phyloP scores from a whole-genome alignment of 2,888 invertebrate genomes.

The Lagria hirta region DNA sequence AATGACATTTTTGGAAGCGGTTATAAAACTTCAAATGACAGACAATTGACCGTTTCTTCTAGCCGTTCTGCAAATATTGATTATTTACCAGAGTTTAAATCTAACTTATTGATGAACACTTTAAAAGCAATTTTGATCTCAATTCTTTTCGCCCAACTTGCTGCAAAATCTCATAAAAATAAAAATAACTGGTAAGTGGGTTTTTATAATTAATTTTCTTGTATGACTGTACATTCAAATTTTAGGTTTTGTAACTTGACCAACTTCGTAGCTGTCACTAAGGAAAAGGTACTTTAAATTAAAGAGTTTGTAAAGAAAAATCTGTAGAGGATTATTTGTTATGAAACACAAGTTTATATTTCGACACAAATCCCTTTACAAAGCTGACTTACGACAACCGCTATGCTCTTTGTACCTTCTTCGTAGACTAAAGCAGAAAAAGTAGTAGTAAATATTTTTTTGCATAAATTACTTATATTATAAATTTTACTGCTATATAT shows the following conservation, averaged over 20 bases:
- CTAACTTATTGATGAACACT: constrained; percentile 9
- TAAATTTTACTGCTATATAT: constrained; percentile 2
- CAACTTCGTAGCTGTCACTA: constrained; percentile 26
- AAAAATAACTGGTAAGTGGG: constrained; percentile 22
- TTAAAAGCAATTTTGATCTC: constrained; percentile 13
- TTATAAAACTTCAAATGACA: constrained; percentile 4
- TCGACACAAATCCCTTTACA: constrained; percentile 18
- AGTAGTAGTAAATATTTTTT: constrained; percentile 18
- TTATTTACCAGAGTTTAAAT: constrained; percentile 17
- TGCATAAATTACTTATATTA: constrained; percentile 5
- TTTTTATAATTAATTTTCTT: no score
- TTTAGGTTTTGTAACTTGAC: constrained; percentile 20
- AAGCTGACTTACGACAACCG: constrained; percentile 22
- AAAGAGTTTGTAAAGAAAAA: constrained; percentile 14
- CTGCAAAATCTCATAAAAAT: constrained; percentile 16
- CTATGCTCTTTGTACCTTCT: constrained; percentile 28
- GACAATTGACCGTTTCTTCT: constrained; percentile 24
- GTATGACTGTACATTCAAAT: no score
- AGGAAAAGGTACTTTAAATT: constrained; percentile 28
- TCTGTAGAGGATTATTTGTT: constrained; percentile 25
- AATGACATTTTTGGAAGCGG: background rate
- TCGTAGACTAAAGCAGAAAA: constrained; percentile 8
- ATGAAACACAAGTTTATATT: constrained; percentile 12
- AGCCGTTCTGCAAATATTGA: constrained; percentile 1
- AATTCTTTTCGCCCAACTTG: constrained; percentile 19